Conservation (phyloP, 2,797 vertebrate genomes). For the Rhinella marina region DNA sequence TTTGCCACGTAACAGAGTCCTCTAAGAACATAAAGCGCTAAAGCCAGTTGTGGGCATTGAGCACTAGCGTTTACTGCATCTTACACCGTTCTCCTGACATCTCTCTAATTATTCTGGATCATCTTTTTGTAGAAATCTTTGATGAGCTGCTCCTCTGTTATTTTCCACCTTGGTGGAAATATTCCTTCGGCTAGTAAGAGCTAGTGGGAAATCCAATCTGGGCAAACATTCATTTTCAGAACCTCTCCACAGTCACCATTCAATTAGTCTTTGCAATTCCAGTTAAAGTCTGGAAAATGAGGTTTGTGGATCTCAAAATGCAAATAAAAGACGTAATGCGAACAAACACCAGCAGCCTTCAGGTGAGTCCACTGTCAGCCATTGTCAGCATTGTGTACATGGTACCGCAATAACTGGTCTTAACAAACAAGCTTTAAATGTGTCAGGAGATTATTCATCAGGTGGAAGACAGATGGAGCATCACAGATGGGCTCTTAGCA, state of each 20-base stretch:
- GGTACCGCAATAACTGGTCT: not conserved
- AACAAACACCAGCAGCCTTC: not conserved
- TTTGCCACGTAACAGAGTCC: too few relatives aligned
- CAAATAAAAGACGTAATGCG: not conserved
- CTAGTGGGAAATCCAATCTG: not conserved
- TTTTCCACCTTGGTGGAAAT: too few relatives aligned
- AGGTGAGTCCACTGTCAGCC: not conserved
- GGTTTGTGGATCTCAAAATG: not conserved
- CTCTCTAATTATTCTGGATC: too few relatives aligned
- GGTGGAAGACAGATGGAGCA: slow-evolving; percentile 41
- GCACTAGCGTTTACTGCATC: too few relatives aligned
- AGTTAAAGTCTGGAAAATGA: not conserved
- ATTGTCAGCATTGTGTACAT: not conserved
- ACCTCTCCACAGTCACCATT: not conserved
- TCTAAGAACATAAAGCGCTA: too few relatives aligned
- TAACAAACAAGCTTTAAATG: not conserved
- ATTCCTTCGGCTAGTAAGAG: not conserved
- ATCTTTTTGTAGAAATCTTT: too few relatives aligned
- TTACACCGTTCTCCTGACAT: too few relatives aligned
- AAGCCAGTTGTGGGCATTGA: too few relatives aligned
- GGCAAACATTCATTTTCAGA: not conserved
- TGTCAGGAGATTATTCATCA: slow-evolving; percentile 41
- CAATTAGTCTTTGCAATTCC: not conserved
- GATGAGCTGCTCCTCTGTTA: too few relatives aligned
- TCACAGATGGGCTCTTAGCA: slow-evolving; percentile 53